Conservation (phyloP, 2,797 vertebrate species). For the Odontamblyopus rebecca region DNA sequence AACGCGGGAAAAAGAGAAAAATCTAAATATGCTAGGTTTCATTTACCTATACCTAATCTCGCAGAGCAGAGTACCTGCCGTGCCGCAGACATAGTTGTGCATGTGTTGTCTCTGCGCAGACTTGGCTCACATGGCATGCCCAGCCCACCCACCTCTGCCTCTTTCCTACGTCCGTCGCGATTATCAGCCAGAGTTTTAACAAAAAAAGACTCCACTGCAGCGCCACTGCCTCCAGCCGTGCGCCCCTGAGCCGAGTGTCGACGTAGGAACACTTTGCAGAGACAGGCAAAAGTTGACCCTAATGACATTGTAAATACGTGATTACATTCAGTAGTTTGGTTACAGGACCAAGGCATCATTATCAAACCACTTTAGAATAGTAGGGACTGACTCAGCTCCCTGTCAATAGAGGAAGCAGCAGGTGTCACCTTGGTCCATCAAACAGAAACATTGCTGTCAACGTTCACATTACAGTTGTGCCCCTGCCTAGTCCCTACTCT, state of each 20-base stretch:
- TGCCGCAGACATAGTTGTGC: conserved; percentile 53
- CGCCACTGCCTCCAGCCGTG: conserved; percentile 78
- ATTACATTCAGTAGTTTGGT: not conserved
- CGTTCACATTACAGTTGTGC: too few species aligned
- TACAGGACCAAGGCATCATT: not conserved
- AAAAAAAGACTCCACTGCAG: conserved; percentile 50
- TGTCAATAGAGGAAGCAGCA: conserved; percentile 41
- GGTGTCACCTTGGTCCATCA: conserved; percentile 30
- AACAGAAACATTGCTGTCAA: conserved; percentile 2
- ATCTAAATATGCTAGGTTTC: conserved; percentile 23
- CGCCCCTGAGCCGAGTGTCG: conserved; percentile 45
- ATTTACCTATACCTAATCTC: conserved; percentile 49
- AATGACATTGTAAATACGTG: not conserved
- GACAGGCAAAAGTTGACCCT: conserved; percentile 6
- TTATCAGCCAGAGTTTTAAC: conserved; percentile 58
- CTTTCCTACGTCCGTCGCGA: conserved; percentile 24
- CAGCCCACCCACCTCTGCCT: conserved; percentile 50
- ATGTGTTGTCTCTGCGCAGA: conserved; percentile 64
- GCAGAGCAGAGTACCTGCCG: conserved; percentile 26
- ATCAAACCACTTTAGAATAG: too few species aligned
- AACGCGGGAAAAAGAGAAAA: not conserved
- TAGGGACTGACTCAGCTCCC: not conserved
- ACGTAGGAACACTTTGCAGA: conserved; percentile 22
- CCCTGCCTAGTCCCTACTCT: not conserved
- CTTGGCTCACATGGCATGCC: conserved; percentile 65